Evolutionary conservation across 2,888 invertebrate species (phyloP), one percentile per base, ranked within the genome.

Genomic region (Alviniconcha strummeri): DNA sequence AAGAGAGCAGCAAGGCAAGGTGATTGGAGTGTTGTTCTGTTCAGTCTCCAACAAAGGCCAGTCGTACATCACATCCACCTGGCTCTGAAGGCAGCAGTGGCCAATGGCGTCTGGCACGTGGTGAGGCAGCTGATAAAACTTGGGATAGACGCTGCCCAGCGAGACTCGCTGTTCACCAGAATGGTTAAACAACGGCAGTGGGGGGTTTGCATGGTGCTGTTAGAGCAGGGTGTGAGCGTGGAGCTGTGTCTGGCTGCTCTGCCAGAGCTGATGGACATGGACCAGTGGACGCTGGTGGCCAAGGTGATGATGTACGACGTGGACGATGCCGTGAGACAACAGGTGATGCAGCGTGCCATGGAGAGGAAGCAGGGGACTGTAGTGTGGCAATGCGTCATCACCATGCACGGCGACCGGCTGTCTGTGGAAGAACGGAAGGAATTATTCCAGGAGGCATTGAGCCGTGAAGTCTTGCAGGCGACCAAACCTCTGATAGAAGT

Each of bases 261-360:
- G 3, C 80, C 80, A 67, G 55, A 80, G 52, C 80, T 80, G 67
- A 52, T 80, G 69, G 69, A 80, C 69, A 67, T 17, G 69, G 69
- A 80, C n/a, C 80, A 80, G 80, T 80, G 80, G 80, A 80, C 11
- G 1, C 55, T 80, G 80, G 69, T 80, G 52, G 67, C 80, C 80
- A 80, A 55, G 69, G 55, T 80, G 80, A 80, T 80, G 80, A 69
- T 69, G 11, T 9, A 52, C 9, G 52, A 52, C 8, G 78, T 79
- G 54, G 78, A 79, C 52, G 78, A 79, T 13, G 67, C 78, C 6
- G 78, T 64, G 64, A 36, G 36, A 64, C 52, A 52, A 52, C 78
- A 64, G 78, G 54, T 79, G 4, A 79, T 79, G 67, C 64, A 64
- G 6, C 52, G 54, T n/a, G 78, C 78, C 15, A 56, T 79, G 60